Base-by-base conservation (phyloP, 2,113 vertebrate species). In the Poeciliopsis occidentalis region DNA sequence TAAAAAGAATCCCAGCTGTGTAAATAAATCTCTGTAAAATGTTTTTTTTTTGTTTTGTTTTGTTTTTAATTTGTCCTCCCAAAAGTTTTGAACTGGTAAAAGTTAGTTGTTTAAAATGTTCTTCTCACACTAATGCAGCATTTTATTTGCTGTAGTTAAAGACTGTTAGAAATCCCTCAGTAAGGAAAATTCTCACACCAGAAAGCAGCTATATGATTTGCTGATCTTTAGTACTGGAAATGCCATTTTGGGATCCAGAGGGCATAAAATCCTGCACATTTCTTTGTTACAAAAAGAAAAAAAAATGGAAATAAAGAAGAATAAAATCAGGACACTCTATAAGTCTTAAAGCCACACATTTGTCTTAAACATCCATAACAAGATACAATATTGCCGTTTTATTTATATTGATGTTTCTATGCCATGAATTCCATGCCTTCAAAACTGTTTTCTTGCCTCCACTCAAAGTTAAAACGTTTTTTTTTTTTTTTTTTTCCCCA, bases 1-100 rank as follows among this genome's bases (percentile, higher is more conserved):
- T 60, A 68, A 73, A 85, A 86, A 67, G 72, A 83, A 60, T 80
- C 73, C 85, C 92, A 93, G 91, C 91, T 93, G 91, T 88, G 91
- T 85, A 91, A 80, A 92, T 76, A 89, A 79, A 81, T 75, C 11
- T 24, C 72, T 80, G 30, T 82, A 61, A 65, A 62, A 54, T 54
- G 51, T n/a, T n/a, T n/a, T n/a, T n/a, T n/a, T n/a, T n/a, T n/a
- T n/a, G 0, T 17, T 31, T 44, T 26, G 17, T 4, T 17, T 47
- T 12, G n/a, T 7, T 19, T 47, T 68, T 68, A 11, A 2, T 37
- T 11, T 11, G 34, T 11, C 51, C 41, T 47, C n/a, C n/a, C 44
- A 47, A 47, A 13, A 2, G 4, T 11, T 26, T 19, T 27, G 61
- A 60, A 57, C 4, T 26, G 5, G 17, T 8, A 39, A 57, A 70